These are phyloP conservation scores for Oncorhynchus tshawytscha DNA, from an alignment of 2,113 vertebrate species.

Conservation along the genomic window DNA sequence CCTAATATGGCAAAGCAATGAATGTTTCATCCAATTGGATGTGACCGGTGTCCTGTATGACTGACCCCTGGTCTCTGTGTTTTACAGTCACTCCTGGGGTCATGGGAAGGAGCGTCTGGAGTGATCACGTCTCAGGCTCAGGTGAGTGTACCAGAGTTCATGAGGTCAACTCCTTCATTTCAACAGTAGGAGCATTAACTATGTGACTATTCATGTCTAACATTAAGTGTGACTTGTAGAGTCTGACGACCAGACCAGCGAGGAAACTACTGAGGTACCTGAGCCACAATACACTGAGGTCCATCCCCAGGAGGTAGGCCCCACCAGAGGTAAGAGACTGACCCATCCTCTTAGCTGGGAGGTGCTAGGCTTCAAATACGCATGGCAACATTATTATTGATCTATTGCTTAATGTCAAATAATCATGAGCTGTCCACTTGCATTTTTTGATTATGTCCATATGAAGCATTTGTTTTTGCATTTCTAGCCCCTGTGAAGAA, in stretches of 20 bases:
- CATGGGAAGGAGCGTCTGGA: slow-evolving; percentile 72
- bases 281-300: slow-evolving; percentile 55
- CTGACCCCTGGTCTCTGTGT: not conserved
- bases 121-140: slow-evolving; percentile 64
- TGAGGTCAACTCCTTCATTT: not conserved
- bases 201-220: too few species aligned
- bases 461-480: not conserved
- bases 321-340: slow-evolving; percentile 49
- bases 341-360: not conserved
- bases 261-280: slow-evolving; percentile 32
- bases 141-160: slow-evolving; percentile 50
- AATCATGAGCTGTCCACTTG: too few species aligned
- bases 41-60: not conserved
- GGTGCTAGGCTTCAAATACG: not conserved
- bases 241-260: slow-evolving; percentile 60
- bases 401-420: too few species aligned
- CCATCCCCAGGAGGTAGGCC: slow-evolving; percentile 35
- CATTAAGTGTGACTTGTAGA: slow-evolving; percentile 44
- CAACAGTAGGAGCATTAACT: not conserved
- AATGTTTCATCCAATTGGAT: not conserved
- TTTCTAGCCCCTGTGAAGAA: slow-evolving; percentile 42
- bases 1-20: too few species aligned
- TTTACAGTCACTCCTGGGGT: slow-evolving; percentile 64
- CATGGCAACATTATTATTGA: not conserved
- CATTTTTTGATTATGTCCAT: too few species aligned